phyloP scores from a whole-genome alignment of 1,140 invertebrate species.

The Ips nitidus region DNA sequence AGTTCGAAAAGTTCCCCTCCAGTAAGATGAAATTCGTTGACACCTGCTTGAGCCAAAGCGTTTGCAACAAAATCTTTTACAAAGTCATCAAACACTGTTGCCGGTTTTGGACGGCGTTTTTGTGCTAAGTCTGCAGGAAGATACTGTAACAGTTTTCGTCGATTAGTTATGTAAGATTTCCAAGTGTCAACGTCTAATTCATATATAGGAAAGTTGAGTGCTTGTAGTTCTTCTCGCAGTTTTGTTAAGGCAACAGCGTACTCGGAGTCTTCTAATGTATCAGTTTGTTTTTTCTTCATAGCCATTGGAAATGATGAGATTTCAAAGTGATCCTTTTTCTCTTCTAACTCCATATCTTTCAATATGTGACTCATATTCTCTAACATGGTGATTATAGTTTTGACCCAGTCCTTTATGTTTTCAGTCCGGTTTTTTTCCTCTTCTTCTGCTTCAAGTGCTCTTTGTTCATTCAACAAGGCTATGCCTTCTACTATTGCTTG shows the following conservation, averaged over 20 bases:
- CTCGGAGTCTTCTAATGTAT: constrained; percentile 34
- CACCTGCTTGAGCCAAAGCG: constrained; percentile 50
- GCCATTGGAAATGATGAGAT: constrained; percentile 41
- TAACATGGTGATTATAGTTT: constrained; percentile 16
- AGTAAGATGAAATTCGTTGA: constrained; percentile 48
- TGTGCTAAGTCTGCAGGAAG: constrained; percentile 40
- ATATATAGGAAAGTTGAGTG: constrained; percentile 28
- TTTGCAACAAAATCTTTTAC: constrained; percentile 46
- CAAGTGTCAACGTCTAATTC: constrained; percentile 25
- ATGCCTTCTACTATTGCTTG: constrained; percentile 50
- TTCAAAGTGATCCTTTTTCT: constrained; percentile 33
- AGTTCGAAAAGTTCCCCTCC: constrained; percentile 42
- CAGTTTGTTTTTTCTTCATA: constrained; percentile 27
- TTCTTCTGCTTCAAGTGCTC: constrained; percentile 26
- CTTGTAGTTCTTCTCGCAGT: constrained; percentile 26
- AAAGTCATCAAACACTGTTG: constrained; percentile 43
- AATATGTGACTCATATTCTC: constrained; percentile 15
- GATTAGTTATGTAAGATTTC: constrained; percentile 32
- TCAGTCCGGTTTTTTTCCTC: constrained; percentile 25
- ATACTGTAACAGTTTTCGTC: constrained; percentile 30
- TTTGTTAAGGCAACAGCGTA: constrained; percentile 26
- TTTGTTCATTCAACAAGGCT: constrained; percentile 31
- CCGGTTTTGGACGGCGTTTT: constrained; percentile 30
- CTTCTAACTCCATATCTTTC: constrained; percentile 27
- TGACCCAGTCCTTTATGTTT: constrained; percentile 38